Evolutionary conservation across 2,113 vertebrate genomes (phyloP), one percentile per base, ranked within the genome.

Genomic region (Ophthalmolycus amberensis): DNA sequence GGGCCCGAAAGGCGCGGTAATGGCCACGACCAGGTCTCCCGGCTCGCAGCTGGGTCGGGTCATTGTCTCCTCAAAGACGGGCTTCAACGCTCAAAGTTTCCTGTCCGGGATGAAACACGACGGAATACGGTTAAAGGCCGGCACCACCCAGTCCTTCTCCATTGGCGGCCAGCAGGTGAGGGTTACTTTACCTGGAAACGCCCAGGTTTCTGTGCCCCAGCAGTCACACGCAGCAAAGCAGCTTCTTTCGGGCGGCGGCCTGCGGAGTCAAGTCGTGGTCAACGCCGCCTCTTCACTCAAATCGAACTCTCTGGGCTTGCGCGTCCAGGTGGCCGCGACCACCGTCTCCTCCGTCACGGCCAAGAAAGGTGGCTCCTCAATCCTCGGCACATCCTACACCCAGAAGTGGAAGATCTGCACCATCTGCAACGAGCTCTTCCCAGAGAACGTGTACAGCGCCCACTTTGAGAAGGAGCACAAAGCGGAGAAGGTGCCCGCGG

Each of bases 381-480:
- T 94, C 34, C 94, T 95, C 6, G 97, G 98, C 70, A 97, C 97
- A 0, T 99, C 97, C 0, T 98, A 97, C 86, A 99, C 98, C 0
- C 98, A 99, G 84, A 99, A 99, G 92, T 99, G 98, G 98, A 99
- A 99, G 92, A 99, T 99, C 86, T 99, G 98, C 94, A 99, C 98
- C 1, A 99, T 99, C 94, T 99, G 98, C 92, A 99, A 99, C 0
- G 98, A 99, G 95, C 97, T 99, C 65, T 99, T 99, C 83, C 98
- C 98, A 14, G 98, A 99, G 91, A 99, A 99, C 1, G 97, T 99
- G 65, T 99, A 99, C 90, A 98, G 97, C 29, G 95, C 97, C 78
- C 98, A 99, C 91, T 99, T 99, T 73, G 98, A 99, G 91, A 99
- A 99, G 80, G 98, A 99, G 91, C 98, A 99, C 94, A 99, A 99